Percentiles rank a stretch among this genome's conserved stretches.
Conservation (phyloP, 37 sponge, comb jelly and placozoan species). For the Eunapius fragilis region DNA sequence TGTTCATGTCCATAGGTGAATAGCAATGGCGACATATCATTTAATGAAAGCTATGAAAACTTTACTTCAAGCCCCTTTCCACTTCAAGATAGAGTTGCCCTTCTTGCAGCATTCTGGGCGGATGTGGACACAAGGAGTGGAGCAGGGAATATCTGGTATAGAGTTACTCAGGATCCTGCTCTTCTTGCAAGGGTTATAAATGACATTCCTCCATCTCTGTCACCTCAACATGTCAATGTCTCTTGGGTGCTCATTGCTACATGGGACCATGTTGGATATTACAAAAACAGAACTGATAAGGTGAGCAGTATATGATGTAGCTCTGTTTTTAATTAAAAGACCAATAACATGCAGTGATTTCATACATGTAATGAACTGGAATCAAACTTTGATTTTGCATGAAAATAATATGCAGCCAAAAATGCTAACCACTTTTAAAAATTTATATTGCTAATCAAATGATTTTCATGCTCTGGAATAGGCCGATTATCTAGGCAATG, state of each 20-base stretch:
- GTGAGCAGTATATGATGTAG: not conserved
- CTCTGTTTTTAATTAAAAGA: no score
- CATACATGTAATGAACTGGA: no score
- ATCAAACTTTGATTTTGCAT: no score
- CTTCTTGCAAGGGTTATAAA: conserved; percentile 2
- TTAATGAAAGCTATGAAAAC: not conserved
- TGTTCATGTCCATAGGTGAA: conserved; percentile 1
- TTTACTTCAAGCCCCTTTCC: conserved; percentile 1
- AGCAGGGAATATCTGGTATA: conserved; percentile 26
- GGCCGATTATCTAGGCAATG: no score
- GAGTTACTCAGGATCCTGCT: not conserved
- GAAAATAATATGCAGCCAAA: no score
- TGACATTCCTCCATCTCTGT: not conserved
- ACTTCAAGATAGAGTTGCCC: conserved; percentile 7
- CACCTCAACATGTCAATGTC: not conserved
- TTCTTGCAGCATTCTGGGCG: conserved; percentile 46
- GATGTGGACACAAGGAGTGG: conserved; percentile 54
- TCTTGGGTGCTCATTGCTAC: conserved; percentile 36
- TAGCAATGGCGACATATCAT: conserved; percentile 40
- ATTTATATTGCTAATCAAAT: no score
- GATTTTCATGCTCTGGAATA: no score
- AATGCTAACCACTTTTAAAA: no score
- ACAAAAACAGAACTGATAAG: not conserved
- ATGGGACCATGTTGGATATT: conserved; percentile 53
- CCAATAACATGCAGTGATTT: no score